These are phyloP conservation scores for Chunga burmeisteri DNA, from an alignment of 2,113 vertebrate genomes.

Conservation along the genomic window DNA sequence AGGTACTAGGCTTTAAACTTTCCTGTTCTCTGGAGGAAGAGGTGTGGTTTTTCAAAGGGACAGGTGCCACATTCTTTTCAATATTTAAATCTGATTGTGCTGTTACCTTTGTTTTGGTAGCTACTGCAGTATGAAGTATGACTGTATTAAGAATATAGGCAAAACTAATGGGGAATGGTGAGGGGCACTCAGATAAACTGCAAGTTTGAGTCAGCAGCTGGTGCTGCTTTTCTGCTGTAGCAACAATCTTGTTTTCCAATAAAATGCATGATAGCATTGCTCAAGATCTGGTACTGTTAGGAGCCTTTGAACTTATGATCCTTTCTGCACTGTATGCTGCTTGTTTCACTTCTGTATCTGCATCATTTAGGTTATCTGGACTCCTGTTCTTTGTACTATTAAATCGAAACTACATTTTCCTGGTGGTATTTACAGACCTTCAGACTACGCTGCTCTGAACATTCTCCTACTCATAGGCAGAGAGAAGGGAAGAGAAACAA, in stretches of 20 bases:
- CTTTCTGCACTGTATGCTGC: background rate
- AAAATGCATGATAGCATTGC: background rate
- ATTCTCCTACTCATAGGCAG: background rate
- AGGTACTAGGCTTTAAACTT: background rate
- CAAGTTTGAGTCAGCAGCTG: background rate
- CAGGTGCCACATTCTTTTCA: background rate
- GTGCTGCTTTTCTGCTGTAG: background rate
- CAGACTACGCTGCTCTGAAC: fast-evolving
- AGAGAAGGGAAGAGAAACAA: background rate
- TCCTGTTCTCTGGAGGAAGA: background rate
- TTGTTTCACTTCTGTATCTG: too few species aligned
- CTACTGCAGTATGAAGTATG: background rate
- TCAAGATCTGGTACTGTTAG: background rate
- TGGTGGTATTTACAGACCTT: background rate
- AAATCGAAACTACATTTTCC: background rate
- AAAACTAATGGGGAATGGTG: background rate
- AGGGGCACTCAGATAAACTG: background rate
- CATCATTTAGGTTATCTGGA: too few species aligned
- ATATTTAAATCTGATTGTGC: background rate
- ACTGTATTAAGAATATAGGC: background rate
- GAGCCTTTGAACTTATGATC: background rate
- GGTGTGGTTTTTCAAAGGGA: background rate
- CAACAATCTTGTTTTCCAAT: background rate
- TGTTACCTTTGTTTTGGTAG: background rate
- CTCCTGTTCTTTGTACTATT: background rate